These are phyloP conservation scores for Anhinga anhinga DNA, from an alignment of 2,113 vertebrate genomes.

Conservation along the genomic window DNA sequence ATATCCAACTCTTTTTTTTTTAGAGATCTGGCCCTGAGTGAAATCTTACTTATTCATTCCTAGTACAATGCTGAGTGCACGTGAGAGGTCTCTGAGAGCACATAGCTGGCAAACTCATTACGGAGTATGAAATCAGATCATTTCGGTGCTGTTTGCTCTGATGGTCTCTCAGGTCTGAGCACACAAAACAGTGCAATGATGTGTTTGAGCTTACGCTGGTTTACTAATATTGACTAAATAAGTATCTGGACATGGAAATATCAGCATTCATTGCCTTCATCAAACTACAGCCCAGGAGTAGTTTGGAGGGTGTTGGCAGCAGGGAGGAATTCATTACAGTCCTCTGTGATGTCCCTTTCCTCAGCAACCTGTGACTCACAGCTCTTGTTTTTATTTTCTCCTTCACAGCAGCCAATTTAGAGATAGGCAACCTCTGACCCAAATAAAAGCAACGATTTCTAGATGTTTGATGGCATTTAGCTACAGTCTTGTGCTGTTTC, in stretches of 20 bases:
- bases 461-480: background rate
- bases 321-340: background rate
- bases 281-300: background rate
- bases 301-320: background rate
- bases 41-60: background rate
- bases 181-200: background rate
- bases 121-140: background rate
- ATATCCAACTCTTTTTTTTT: background rate
- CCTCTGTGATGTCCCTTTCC: background rate
- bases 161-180: background rate
- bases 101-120: background rate
- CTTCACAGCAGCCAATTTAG: background rate
- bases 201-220: background rate
- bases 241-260: background rate
- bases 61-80: background rate
- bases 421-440: constrained; percentile 37
- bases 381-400: constrained; percentile 40
- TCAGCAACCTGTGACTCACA: constrained; percentile 33
- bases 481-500: background rate
- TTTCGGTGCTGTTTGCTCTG: background rate
- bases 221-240: background rate
- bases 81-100: background rate
- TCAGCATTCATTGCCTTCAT: background rate
- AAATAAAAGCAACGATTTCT: constrained; percentile 32
- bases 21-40: background rate